phyloP scores from a whole-genome alignment of 2,888 invertebrate species.

The Watsonalla cultraria region DNA sequence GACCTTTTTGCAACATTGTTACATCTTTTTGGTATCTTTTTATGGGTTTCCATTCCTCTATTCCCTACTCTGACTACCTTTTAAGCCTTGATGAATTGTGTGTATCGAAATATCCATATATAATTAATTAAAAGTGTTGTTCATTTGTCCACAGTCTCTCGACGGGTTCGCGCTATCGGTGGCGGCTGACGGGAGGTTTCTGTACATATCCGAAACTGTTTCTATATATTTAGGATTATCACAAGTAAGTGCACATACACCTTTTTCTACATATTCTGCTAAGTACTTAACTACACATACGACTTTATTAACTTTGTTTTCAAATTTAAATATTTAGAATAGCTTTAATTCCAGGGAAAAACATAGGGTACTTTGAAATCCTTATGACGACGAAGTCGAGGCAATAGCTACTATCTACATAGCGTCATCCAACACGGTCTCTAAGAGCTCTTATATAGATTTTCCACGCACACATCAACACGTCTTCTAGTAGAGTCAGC shows the following conservation, averaged over 20 bases:
- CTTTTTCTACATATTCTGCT: neutral
- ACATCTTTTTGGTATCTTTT: too few relatives aligned
- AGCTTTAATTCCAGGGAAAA: too few relatives aligned
- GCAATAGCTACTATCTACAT: neutral
- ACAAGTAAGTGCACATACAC: constrained; percentile 85
- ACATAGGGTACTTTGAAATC: too few relatives aligned
- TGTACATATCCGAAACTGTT: constrained; percentile 99
- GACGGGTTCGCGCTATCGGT: constrained; percentile 98
- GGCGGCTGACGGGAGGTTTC: constrained; percentile 96
- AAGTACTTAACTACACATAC: too few relatives aligned
- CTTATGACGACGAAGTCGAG: too few relatives aligned
- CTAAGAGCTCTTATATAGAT: neutral
- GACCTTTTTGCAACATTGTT: too few relatives aligned
- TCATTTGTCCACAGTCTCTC: constrained; percentile 86
- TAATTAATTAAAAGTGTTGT: constrained; percentile 4
- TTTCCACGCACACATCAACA: constrained; percentile 7
- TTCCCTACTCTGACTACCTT: too few relatives aligned
- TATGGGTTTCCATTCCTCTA: too few relatives aligned
- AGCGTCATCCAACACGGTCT: neutral
- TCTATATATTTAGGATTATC: constrained; percentile 99
- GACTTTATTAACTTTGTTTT: too few relatives aligned
- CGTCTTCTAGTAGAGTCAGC: constrained; percentile 22
- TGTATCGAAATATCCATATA: constrained; percentile 4
- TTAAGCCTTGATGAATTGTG: too few relatives aligned
- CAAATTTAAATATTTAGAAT: too few relatives aligned